Conservation (phyloP, 2,113 vertebrate species). For the Ornithorhynchus anatinus region DNA sequence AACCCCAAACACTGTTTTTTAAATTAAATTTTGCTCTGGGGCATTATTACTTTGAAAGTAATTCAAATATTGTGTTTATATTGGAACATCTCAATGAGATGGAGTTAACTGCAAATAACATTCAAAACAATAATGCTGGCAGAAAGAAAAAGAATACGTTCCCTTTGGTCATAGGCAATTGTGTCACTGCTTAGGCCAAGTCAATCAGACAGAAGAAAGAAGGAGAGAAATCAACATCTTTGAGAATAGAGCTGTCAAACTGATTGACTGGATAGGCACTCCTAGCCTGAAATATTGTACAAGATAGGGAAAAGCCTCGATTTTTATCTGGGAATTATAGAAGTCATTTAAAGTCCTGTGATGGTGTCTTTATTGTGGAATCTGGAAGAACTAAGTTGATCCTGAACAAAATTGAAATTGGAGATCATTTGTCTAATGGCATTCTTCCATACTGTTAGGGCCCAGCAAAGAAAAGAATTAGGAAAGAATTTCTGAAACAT, state of each 20-base stretch:
- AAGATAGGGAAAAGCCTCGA: conserved; percentile 12
- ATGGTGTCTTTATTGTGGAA: neutral
- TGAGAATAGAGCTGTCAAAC: conserved; percentile 28
- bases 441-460: neutral
- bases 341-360: neutral
- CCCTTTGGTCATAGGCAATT: conserved; percentile 46
- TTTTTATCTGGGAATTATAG: conserved; percentile 11
- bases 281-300: conserved; percentile 18
- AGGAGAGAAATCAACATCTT: neutral
- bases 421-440: conserved; percentile 2
- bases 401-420: conserved; percentile 18
- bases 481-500: neutral
- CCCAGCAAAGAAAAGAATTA: neutral
- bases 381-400: conserved; percentile 3
- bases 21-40: conserved; percentile 60
- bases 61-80: conserved; percentile 62
- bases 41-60: conserved; percentile 58
- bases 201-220: conserved; percentile 38
- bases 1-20: conserved; percentile 1
- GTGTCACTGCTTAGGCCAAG: conserved; percentile 11
- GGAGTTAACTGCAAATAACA: conserved; percentile 51
- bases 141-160: conserved; percentile 36
- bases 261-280: conserved; percentile 22
- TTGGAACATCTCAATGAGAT: conserved; percentile 54
- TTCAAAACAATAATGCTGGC: conserved; percentile 56